These are phyloP conservation scores for Rhinella marina DNA, from an alignment of 2,797 vertebrate species.

Conservation along the genomic window DNA sequence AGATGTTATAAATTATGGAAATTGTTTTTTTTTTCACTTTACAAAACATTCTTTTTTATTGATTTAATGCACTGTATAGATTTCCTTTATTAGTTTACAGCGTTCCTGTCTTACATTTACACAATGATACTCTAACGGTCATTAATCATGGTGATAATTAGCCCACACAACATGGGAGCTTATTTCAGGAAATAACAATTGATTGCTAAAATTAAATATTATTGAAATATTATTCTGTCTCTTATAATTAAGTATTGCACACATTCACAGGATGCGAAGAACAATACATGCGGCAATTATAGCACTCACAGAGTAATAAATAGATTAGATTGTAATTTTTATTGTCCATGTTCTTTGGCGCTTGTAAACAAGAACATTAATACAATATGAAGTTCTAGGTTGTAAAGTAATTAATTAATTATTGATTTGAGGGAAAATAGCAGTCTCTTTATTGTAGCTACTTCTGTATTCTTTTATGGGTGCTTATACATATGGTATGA, in stretches of 20 bases:
- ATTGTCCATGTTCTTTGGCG: neutral
- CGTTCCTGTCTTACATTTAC: neutral
- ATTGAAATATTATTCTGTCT: constrained; percentile 26
- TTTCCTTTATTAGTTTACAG: neutral
- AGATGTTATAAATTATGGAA: too few relatives aligned
- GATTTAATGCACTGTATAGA: neutral
- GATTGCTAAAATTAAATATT: constrained; percentile 50
- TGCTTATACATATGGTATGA: neutral
- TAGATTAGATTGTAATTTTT: constrained; percentile 24
- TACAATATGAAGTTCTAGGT: neutral
- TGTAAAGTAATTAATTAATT: neutral
- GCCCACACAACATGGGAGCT: constrained; percentile 9
- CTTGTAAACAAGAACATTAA: constrained; percentile 13
- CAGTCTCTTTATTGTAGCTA: neutral
- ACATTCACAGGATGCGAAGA: constrained; percentile 18
- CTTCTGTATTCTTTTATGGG: neutral
- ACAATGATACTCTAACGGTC: neutral
- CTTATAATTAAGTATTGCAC: constrained; percentile 29
- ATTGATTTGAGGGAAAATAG: neutral
- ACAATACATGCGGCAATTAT: constrained; percentile 29
- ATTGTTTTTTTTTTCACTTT: neutral
- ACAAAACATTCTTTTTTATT: neutral
- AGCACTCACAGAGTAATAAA: neutral
- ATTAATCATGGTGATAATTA: constrained; percentile 38
- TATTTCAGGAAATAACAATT: constrained; percentile 53